Percentiles rank a stretch among this genome's conserved stretches.
Conservation (phyloP, 2,113 vertebrate genomes). For the Bubalus kerabau region DNA sequence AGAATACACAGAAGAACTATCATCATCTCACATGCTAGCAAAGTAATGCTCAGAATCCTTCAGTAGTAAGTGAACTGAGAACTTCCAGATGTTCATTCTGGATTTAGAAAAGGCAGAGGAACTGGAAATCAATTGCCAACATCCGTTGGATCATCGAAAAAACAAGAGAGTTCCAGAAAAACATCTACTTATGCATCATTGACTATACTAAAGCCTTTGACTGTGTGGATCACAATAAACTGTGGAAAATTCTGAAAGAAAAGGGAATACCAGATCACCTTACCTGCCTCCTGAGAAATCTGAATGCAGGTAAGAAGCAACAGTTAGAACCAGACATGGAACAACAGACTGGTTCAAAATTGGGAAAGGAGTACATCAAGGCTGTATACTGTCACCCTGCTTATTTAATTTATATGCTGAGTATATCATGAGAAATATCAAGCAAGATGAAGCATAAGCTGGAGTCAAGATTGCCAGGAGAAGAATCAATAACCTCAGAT, state of each 20-base stretch:
- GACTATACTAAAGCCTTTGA: background rate
- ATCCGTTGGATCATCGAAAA: rapidly evolving
- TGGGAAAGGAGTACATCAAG: background rate
- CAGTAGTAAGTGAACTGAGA: background rate
- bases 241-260: background rate
- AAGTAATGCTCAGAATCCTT: background rate
- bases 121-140: background rate
- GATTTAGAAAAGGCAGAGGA: background rate
- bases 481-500: background rate
- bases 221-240: background rate
- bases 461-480: background rate
- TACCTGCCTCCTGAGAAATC: background rate
- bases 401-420: background rate
- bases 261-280: background rate
- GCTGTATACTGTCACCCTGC: background rate
- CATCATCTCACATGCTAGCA: background rate
- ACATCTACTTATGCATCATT: background rate
- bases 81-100: background rate
- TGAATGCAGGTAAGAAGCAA: background rate
- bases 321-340: background rate
- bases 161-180: background rate
- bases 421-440: background rate
- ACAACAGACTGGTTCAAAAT: background rate
- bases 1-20: background rate
- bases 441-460: background rate